Evolutionary conservation across 2,113 vertebrate genomes (phyloP), one percentile per base, ranked within the genome.

Genomic region (Varanus komodoensis): DNA sequence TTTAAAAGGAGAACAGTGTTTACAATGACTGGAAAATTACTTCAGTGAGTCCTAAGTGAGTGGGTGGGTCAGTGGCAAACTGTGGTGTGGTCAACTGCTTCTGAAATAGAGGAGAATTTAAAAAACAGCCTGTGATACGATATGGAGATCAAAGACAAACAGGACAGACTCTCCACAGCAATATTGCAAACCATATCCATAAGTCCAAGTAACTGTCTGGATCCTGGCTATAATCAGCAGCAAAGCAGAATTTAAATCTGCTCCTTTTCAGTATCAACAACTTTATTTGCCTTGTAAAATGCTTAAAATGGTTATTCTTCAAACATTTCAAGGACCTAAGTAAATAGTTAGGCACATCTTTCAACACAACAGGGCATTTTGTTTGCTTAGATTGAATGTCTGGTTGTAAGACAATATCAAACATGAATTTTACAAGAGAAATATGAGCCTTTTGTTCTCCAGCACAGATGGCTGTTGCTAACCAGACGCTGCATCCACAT

Each of bases 391-490:
- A 17, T 6, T 38, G 1, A 87, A 80, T 61, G 27, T 32, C 7
- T 67, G 57, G 52, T 71, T 91, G 89, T 84, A 73, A 68, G 77
- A 84, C 8, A 34, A 74, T 34, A 79, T n/a, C 1, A 34, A 73
- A 29, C 29, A 25, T 86, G 88, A 92, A 67, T 1, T 61, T 71
- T 87, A n/a, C 9, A 90, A 82, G 29, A 87, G 17, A 81, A 89
- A 67, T 81, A 88, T 11, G 25, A 86, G 64, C 68, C 54, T 48
- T 75, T 93, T 83, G 61, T 87, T 69, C 27, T 68, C 69, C 25
- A 64, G 74, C 69, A 17, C 29, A 93, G n/a, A 71, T 84, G 0
- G 90, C 74, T 87, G 79, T 92, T 91, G 27, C 61, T 85, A 79
- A 90, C 82, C 88, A 88, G 79, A 92, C 88, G 32, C 61, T 25